Evolutionary conservation across 2,888 invertebrate species (phyloP).

Genomic region (Apomyelois bistriatella): DNA sequence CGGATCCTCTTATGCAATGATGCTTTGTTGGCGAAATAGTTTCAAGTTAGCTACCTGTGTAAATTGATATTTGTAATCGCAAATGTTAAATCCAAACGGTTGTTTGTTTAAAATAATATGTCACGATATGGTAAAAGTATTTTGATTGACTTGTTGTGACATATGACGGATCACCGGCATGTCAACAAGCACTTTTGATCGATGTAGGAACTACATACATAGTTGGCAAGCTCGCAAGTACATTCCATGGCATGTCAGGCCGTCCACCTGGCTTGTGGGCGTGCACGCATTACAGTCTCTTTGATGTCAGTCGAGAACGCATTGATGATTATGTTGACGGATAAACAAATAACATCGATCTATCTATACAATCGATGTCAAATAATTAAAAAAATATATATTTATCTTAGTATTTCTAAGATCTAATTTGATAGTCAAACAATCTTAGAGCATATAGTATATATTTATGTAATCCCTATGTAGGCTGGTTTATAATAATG

Average conservation of each 20-base stretch:
- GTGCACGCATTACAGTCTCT: slow-evolving; percentile 45
- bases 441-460: no score
- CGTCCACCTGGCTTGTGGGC: slow-evolving; percentile 64
- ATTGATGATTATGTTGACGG: slow-evolving; percentile 30
- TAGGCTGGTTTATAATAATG: no score
- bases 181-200: slow-evolving; percentile 28
- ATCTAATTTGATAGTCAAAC: no score
- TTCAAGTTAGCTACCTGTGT: slow-evolving; percentile 44
- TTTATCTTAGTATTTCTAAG: no score
- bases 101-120: neutral
- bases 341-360: slow-evolving; percentile 32
- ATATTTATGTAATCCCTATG: no score
- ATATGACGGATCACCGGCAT: slow-evolving; percentile 42
- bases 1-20: slow-evolving; percentile 58
- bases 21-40: slow-evolving; percentile 58
- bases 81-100: neutral
- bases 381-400: no score
- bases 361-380: neutral
- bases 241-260: slow-evolving; percentile 48
- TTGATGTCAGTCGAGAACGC: slow-evolving; percentile 46
- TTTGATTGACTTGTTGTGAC: slow-evolving; percentile 22
- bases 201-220: slow-evolving; percentile 43
- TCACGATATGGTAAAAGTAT: neutral
- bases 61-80: slow-evolving; percentile 24
- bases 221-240: slow-evolving; percentile 46